Conservation (phyloP, 2,797 vertebrate species). For the Lagorchestes hirsutus region DNA sequence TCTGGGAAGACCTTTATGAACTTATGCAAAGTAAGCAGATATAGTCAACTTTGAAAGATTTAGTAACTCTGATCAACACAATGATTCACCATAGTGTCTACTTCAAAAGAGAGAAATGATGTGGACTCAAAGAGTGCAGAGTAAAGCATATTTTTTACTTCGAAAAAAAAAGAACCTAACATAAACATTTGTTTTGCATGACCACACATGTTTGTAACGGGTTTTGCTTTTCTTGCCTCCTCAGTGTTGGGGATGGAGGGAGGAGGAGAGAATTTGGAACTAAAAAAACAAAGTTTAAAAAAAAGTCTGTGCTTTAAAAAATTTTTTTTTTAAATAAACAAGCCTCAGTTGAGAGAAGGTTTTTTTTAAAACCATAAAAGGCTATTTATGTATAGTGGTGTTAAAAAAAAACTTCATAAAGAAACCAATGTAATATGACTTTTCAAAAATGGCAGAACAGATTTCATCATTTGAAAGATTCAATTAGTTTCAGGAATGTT, state of each 20-base stretch:
- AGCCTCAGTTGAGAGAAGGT: not conserved
- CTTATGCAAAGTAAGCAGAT: not conserved
- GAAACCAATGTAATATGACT: not conserved
- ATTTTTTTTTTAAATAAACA: not conserved
- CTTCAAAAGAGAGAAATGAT: not conserved
- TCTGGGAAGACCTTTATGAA: not conserved
- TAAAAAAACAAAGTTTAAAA: not conserved
- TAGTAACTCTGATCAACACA: not conserved
- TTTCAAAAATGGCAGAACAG: not conserved
- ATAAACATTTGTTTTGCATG: not conserved
- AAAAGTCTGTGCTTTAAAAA: not conserved
- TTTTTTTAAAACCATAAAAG: not conserved
- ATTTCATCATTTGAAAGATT: not conserved
- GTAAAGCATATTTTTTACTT: not conserved
- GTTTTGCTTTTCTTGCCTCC: not conserved
- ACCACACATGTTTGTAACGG: not conserved
- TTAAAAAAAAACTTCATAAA: not conserved
- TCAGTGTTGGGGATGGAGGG: not conserved
- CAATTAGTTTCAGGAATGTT: not conserved
- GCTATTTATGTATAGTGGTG: not conserved
- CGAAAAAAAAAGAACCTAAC: not conserved
- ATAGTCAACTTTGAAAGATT: not conserved
- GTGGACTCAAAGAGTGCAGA: not conserved
- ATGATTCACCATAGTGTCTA: not conserved
- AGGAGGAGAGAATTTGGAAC: not conserved